Conservation (phyloP, 2,888 invertebrate species). For the Polymixis flavicincta region DNA sequence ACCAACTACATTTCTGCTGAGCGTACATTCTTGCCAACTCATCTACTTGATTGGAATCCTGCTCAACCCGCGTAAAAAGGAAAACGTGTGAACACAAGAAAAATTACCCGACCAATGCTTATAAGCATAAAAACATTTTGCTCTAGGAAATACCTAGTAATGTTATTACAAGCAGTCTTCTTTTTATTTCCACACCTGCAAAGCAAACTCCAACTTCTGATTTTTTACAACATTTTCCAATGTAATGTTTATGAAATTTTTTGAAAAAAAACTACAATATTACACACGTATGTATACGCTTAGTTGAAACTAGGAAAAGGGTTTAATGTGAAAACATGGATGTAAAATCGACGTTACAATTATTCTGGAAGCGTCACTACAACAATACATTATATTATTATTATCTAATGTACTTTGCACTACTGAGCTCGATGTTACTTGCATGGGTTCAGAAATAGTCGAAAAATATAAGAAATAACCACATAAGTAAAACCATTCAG, state of each 20-base stretch:
- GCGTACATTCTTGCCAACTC: constrained; percentile 45
- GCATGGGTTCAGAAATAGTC: too few relatives aligned
- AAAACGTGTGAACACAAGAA: constrained; percentile 56
- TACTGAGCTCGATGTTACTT: too few relatives aligned
- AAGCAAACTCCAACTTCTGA: constrained; percentile 25
- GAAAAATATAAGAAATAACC: background rate
- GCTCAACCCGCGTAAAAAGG: constrained; percentile 59
- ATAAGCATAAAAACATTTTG: constrained; percentile 61
- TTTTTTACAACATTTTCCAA: constrained; percentile 30
- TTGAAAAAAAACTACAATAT: constrained; percentile 28
- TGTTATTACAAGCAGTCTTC: constrained; percentile 30
- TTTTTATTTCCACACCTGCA: constrained; percentile 31
- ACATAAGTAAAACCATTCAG: background rate
- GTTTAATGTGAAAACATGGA: constrained; percentile 16
- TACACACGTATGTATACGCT: constrained; percentile 9
- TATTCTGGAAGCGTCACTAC: constrained; percentile 11
- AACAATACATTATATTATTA: background rate
- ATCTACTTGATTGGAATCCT: constrained; percentile 61
- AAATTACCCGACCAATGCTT: constrained; percentile 55
- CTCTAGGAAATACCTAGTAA: constrained; percentile 32
- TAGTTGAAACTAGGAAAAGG: constrained; percentile 38
- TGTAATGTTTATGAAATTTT: constrained; percentile 30
- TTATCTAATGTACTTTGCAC: background rate
- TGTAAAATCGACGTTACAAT: constrained; percentile 1
- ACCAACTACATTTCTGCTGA: constrained; percentile 41